These are phyloP conservation scores for Actenoides lindsayi DNA, from an alignment of 2,113 vertebrate species.

Conservation along the genomic window DNA sequence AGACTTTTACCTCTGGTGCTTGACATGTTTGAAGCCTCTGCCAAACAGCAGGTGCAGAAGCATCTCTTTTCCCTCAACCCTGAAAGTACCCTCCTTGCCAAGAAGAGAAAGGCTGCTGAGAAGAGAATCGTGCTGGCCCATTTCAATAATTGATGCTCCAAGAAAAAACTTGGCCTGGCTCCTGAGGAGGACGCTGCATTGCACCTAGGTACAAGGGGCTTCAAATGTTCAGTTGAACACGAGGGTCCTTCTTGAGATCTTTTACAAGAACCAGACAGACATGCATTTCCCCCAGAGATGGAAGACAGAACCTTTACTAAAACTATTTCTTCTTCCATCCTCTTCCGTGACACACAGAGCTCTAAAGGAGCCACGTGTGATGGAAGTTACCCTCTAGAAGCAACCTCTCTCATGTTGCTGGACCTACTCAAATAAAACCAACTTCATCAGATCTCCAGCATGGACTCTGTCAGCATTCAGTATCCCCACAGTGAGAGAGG, in stretches of 20 bases:
- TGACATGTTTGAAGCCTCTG: background rate
- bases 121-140: background rate
- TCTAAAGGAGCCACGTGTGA: background rate
- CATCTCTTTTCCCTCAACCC: background rate
- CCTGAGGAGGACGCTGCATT: background rate
- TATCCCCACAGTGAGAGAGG: background rate
- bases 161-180: background rate
- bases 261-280: background rate
- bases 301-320: background rate
- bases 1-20: background rate
- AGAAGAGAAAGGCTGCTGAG: background rate
- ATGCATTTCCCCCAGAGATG: background rate
- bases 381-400: background rate
- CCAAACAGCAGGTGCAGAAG: background rate
- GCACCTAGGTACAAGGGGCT: background rate
- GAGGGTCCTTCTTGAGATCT: background rate
- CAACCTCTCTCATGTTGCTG: background rate
- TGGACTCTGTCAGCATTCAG: background rate
- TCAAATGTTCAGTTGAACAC: background rate
- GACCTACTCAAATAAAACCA: background rate
- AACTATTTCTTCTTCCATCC: background rate
- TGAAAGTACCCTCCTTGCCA: background rate
- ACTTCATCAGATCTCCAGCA: background rate
- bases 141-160: background rate
- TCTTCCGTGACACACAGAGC: accelerated